phyloP scores from a whole-genome alignment of 2,797 vertebrate species.

The Chiroxiphia lanceolata region DNA sequence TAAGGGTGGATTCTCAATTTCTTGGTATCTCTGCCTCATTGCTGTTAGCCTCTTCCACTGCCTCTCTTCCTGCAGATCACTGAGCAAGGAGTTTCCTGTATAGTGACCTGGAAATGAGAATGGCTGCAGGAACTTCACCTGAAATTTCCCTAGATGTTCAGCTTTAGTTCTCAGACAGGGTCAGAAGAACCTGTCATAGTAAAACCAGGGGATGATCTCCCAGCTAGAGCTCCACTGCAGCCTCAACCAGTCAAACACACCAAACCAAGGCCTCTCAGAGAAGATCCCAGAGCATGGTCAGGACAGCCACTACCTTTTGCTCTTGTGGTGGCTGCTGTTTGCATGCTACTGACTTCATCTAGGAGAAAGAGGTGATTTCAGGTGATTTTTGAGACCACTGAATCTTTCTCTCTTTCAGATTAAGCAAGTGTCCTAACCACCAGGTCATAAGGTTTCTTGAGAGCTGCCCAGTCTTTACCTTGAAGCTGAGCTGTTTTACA shows the following conservation, averaged over 20 bases:
- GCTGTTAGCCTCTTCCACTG: not conserved
- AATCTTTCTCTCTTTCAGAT: not conserved
- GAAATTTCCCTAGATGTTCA: not conserved
- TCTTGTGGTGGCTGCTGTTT: not conserved
- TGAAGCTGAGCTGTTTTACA: not conserved
- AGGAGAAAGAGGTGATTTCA: not conserved
- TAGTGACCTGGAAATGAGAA: not conserved
- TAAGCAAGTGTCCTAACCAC: not conserved
- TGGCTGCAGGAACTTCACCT: not conserved
- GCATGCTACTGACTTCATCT: not conserved
- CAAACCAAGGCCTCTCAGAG: not conserved
- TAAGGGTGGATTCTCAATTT: not conserved
- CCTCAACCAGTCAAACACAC: not conserved
- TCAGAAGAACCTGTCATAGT: not conserved
- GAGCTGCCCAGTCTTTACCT: not conserved
- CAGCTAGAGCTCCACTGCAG: not conserved
- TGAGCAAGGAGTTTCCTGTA: not conserved
- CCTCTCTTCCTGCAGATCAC: not conserved
- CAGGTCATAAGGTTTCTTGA: not conserved
- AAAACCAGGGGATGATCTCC: not conserved
- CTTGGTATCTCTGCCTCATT: not conserved
- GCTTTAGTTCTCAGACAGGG: not conserved
- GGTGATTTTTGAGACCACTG: not conserved
- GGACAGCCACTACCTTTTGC: not conserved
- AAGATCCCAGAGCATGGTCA: rapidly evolving